Conservation (phyloP, 64 coral and sea anemone genomes). For the Stichodactyla helianthus region DNA sequence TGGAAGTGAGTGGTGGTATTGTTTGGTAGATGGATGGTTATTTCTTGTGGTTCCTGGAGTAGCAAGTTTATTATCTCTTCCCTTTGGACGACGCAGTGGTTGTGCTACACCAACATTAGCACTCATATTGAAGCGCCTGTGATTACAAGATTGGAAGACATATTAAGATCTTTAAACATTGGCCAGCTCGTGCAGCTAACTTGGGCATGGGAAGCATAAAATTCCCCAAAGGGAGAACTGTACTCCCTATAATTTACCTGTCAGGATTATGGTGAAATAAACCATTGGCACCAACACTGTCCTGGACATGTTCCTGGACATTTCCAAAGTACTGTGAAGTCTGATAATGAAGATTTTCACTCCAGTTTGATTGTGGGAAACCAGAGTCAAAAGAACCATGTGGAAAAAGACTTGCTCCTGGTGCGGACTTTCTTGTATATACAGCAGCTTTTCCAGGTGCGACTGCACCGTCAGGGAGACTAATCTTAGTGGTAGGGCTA, state of each 20-base stretch:
- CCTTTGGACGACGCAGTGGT: conserved; percentile 25
- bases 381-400: neutral
- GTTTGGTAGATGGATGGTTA: neutral
- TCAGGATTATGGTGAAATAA: neutral
- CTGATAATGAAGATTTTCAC: neutral
- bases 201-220: too few species aligned
- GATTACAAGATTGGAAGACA: neutral
- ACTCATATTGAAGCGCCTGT: neutral
- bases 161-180: neutral
- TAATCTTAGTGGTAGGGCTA: neutral
- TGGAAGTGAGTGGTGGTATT: neutral
- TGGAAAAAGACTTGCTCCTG: neutral
- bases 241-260: neutral
- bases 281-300: neutral
- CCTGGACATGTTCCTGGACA: neutral
- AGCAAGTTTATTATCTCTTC: neutral
- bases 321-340: neutral
- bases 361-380: neutral
- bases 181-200: too few species aligned
- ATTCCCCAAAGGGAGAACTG: neutral
- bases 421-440: neutral
- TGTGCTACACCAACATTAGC: conserved; percentile 56
- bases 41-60: neutral
- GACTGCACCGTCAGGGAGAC: too few species aligned
- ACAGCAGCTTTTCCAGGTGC: neutral